Base-by-base conservation (phyloP, 2,113 vertebrate genomes). In the Phyllostomus hastatus region DNA sequence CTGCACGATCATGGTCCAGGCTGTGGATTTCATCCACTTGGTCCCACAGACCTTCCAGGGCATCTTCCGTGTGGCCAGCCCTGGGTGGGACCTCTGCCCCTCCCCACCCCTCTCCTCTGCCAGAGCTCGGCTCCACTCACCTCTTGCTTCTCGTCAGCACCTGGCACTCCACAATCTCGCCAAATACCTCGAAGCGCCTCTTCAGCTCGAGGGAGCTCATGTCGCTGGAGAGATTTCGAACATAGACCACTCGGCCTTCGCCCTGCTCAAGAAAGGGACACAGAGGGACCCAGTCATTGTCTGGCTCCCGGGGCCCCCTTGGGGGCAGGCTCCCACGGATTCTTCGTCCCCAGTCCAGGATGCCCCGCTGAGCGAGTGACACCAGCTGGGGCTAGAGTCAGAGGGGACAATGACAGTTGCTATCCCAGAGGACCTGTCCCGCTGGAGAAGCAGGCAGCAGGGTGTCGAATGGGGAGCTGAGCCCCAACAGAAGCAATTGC, bases 191-290 rank as follows among this genome's bases (percentile, higher is more conserved):
- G 0, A 99, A 99, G 97, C 99, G 99, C 97, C 98, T 99, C 98
- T 99, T 99, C 97, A 99, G 99, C 98, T 99, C 99, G 4, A 98
- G 99, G 98, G 99, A 99, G 97, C 98, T 99, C 98, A 99, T 99
- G 97, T 98, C 99, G 96, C 97, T 99, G 86, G 99, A 99, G 98
- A 99, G 99, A 97, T 99, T 99, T 97, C 99, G 99, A 97, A 99
- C 97, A 94, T 99, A 99, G 92, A 99, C 99, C 98, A 99, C 98
- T 38, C 99, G 99, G 97, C 99, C 99, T 99, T 99, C 99, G 48
- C 99, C 99, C 99, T 99, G 98, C 52, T 98, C 97, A 97, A 98
- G 72, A 96, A 83, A 46, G 35, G 52, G 28, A 93, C 41, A 73
- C 33, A 95, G 38, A 83, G 73, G n/a, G n/a, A 61, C 33, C 43